Base-by-base conservation (phyloP, 2,888 invertebrate genomes). In the Gari tellinella region DNA sequence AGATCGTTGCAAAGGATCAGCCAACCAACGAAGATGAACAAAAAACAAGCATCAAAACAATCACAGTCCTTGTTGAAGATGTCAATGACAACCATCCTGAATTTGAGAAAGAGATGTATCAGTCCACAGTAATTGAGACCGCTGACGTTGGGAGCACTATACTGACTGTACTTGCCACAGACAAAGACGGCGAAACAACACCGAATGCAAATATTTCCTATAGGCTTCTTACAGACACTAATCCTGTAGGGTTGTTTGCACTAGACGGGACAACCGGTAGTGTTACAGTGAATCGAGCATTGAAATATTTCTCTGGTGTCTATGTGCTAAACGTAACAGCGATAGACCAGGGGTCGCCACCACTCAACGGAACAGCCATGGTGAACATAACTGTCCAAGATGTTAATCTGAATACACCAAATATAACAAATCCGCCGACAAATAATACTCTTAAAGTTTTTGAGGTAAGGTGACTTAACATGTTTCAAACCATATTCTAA, bases 51-150 rank as follows among this genome's bases (percentile, higher is more conserved):
- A 31, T 17, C 21, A 31, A 17, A 15, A 23, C 26, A 17, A 40
- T 78, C 15, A 61, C n/a, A 1, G 48, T 78, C 2, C 17, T 21
- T 12, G 25, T 78, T 7, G 43, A 38, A 3, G 78, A 78, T 41
- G 41, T 73, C 1, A 78, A 78, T 31, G 78, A 78, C 49, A 74
- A 74, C n/a, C 23, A 46, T 14, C 78, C 78, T 7, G 15, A 17
- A 25, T 78, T 78, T 61, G 19, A 21, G 2, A n/a, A 19, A 1
- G n/a, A 17, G 5, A 12, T 12, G 12, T 70, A 67, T 31, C 17
- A 14, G 5, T 38, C 19, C 2, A 40, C 25, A 8, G 49, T 70
- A 15, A 37, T 26, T 21, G 78, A 78, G 64, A 48, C 70, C 57
- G 41, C 26, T 2, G 12, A 17, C 1, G 8, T 53, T 5, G 46